Evolutionary conservation across 1,140 invertebrate species (phyloP), one percentile per base, ranked within the genome.

Genomic region (Bombus terrestris): DNA sequence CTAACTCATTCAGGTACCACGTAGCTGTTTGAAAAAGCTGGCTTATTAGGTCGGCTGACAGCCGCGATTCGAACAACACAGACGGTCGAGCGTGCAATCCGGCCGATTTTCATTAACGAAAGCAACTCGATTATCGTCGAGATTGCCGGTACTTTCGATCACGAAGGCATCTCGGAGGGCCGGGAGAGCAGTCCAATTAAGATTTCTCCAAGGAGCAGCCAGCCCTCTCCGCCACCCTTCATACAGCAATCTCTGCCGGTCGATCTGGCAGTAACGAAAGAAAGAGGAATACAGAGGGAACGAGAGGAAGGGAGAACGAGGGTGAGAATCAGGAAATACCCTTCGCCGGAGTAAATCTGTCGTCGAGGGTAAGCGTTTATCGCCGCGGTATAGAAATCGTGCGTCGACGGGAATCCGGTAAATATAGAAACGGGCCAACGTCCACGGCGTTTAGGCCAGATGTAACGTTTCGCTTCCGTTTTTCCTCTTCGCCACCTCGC

Each of bases 381-480:
- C 90, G 89, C 86, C 37, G 88, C 83, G 71, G 76, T 85, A 87
- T 88, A 90, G 86, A 74, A 91, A 90, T 90, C 88, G 81, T 88
- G 79, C 87, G 91, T 85, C 86, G 86, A 87, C 90, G 82, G 86
- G 81, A 91, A 91, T 89, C 43, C 86, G 85, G 62, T 91, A 91
- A 92, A 92, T 92, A 92, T 92, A 92, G 90, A 88, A 86, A 86
- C 57, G 72, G 62, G 59, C 83, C 59, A 71, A 53, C 83, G 86
- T 88, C 83, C 57, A 81, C 53, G 81, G 43, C 86, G 81, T 88
- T 91, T 92, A 92, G 91, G 86, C 92, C 92, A 93, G 92, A 93
- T 93, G 92, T 91, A 92, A 93, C 92, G 91, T 92, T 92, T 93
- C 92, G 90, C 92, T 93, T 93, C 92, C 92, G 92, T 91, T 92